Evolutionary conservation across 2,888 invertebrate genomes (phyloP).

Genomic region (Selenia dentaria): DNA sequence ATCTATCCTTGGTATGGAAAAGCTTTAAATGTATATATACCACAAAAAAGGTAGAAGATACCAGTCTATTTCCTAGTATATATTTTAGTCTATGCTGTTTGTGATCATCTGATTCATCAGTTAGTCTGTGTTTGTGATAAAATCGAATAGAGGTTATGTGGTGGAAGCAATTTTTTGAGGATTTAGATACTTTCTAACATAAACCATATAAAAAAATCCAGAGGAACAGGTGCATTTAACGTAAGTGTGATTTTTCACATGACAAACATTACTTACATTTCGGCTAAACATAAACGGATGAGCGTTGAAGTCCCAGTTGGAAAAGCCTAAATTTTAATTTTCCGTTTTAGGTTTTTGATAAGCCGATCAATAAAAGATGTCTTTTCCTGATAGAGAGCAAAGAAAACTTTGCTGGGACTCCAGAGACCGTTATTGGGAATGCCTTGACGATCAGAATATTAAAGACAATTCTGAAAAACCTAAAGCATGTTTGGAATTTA

Average conservation of each 20-base stretch:
- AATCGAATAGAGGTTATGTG: too few relatives aligned
- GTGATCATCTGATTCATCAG: too few relatives aligned
- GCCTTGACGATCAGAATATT: conserved; percentile 89
- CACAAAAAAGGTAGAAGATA: too few relatives aligned
- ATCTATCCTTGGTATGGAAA: too few relatives aligned
- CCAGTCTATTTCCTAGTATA: too few relatives aligned
- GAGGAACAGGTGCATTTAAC: background rate
- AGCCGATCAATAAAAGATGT: conserved; percentile 82
- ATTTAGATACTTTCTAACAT: background rate
- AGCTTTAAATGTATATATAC: too few relatives aligned
- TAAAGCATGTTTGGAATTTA: conserved; percentile 87
- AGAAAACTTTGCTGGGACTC: conserved; percentile 93
- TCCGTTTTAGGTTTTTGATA: conserved; percentile 66
- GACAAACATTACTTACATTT: conserved; percentile 2
- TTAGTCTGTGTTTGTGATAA: too few relatives aligned
- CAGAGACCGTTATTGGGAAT: conserved; percentile 95
- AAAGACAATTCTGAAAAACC: conserved; percentile 83
- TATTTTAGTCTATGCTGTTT: too few relatives aligned
- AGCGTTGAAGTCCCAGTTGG: conserved; percentile 14
- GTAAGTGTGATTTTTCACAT: conserved; percentile 17
- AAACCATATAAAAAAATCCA: too few relatives aligned
- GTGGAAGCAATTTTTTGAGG: too few relatives aligned
- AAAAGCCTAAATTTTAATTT: conserved; percentile 30
- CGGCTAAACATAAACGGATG: conserved; percentile 14
- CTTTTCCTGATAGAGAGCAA: conserved; percentile 92